phyloP scores from a whole-genome alignment of 2,888 invertebrate species.

The Silvanus unidentatus region DNA sequence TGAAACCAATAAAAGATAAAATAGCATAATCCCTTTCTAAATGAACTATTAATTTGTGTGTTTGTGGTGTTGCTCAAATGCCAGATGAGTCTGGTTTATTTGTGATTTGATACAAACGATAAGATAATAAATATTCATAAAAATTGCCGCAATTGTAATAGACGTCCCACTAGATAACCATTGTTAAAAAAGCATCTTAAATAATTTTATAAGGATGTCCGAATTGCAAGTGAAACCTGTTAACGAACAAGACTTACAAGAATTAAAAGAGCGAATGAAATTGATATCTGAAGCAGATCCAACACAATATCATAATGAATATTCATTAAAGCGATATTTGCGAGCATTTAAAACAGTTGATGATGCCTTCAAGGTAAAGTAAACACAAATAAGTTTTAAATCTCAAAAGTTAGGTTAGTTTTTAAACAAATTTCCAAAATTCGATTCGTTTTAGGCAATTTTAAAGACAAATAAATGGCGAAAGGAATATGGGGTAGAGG shows the following conservation, averaged over 20 bases:
- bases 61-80: too few relatives aligned
- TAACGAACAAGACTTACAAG: constrained; percentile 58
- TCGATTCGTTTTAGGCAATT: constrained; percentile 54
- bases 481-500: constrained; percentile 62
- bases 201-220: constrained; percentile 13
- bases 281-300: constrained; percentile 68
- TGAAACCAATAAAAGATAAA: too few relatives aligned
- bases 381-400: constrained; percentile 1
- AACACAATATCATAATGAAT: constrained; percentile 68
- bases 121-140: too few relatives aligned
- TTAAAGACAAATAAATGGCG: constrained; percentile 78
- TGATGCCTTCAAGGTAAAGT: constrained; percentile 66
- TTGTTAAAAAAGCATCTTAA: too few relatives aligned
- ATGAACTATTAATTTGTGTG: too few relatives aligned
- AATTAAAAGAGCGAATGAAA: constrained; percentile 65
- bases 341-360: constrained; percentile 70
- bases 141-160: too few relatives aligned
- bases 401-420: neutral
- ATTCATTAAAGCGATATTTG: constrained; percentile 63
- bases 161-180: too few relatives aligned
- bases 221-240: constrained; percentile 45
- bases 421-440: constrained; percentile 4
- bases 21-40: too few relatives aligned
- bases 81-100: too few relatives aligned
- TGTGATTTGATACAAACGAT: too few relatives aligned